phyloP scores from a whole-genome alignment of 2,797 vertebrate species.

The Zalophus californianus region DNA sequence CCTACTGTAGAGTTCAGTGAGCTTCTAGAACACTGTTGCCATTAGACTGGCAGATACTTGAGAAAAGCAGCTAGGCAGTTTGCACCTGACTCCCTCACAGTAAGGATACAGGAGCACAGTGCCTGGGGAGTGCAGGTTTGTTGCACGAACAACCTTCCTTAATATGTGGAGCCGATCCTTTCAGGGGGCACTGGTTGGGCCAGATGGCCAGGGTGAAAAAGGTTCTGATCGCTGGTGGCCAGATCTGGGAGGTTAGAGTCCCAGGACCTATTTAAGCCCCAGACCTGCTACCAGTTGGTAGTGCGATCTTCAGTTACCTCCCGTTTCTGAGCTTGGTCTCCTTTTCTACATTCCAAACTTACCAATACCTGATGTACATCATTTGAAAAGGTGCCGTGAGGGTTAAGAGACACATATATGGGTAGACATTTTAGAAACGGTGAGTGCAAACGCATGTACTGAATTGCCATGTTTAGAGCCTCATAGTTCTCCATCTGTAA shows the following conservation, averaged over 20 bases:
- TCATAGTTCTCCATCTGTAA: slow-evolving; percentile 14
- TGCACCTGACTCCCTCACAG: background rate
- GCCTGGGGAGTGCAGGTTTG: background rate
- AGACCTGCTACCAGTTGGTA: background rate
- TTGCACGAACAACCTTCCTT: background rate
- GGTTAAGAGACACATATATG: slow-evolving; percentile 9
- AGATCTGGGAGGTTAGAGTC: background rate
- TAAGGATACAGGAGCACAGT: background rate
- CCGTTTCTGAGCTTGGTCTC: slow-evolving; percentile 14
- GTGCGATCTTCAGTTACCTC: background rate
- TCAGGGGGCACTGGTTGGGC: background rate
- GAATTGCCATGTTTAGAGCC: slow-evolving; percentile 9
- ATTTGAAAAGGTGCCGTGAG: background rate
- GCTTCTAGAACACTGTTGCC: background rate
- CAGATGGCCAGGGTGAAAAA: background rate
- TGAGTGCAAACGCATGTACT: background rate
- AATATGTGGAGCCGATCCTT: background rate
- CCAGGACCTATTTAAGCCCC: background rate
- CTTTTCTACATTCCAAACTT: background rate
- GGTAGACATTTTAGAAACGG: background rate
- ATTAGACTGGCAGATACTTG: background rate
- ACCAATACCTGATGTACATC: background rate
- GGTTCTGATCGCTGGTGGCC: background rate
- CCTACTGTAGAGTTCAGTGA: background rate
- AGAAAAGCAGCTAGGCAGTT: background rate